Conservation (phyloP, 2,113 vertebrate species). For the Progne subis region DNA sequence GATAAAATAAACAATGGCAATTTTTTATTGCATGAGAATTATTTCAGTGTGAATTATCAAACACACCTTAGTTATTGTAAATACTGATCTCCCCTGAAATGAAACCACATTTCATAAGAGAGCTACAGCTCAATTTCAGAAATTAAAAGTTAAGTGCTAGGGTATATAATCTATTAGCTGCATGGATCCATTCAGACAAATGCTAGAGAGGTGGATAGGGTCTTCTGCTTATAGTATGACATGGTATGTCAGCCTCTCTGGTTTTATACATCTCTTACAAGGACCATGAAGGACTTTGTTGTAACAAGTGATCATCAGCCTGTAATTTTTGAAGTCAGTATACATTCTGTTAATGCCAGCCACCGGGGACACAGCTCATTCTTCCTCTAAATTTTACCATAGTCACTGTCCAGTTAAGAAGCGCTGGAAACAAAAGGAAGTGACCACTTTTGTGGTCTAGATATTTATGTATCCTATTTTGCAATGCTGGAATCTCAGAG, state of each 20-base stretch:
- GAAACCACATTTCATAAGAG: background rate
- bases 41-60: background rate
- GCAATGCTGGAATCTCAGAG: background rate
- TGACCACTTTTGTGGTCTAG: background rate
- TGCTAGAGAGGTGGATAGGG: background rate
- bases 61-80: background rate
- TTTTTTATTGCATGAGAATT: background rate
- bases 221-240: background rate
- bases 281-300: background rate
- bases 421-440: background rate
- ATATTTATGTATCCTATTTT: constrained; percentile 4
- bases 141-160: background rate
- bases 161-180: background rate
- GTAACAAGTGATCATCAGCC: background rate
- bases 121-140: background rate
- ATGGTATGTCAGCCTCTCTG: background rate
- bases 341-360: background rate
- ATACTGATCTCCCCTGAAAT: background rate
- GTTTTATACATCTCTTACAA: background rate
- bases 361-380: background rate
- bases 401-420: background rate
- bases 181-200: background rate
- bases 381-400: background rate
- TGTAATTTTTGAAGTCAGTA: background rate
- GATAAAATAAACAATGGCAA: background rate